phyloP scores from a whole-genome alignment of 2,113 vertebrate species.

The Odobenus rosmarus region DNA sequence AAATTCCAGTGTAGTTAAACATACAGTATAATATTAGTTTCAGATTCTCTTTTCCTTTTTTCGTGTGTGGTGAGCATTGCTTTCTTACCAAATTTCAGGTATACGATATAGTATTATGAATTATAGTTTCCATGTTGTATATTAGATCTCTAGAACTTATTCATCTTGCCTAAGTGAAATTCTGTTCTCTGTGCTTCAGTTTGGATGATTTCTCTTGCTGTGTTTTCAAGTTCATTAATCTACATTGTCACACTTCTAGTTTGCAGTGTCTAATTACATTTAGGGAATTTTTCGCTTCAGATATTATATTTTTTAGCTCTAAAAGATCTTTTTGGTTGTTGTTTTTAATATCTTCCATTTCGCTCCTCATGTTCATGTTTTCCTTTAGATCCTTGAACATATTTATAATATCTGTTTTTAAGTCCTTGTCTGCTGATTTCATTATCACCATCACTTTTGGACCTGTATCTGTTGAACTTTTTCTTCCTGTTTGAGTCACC shows the following conservation, averaged over 20 bases:
- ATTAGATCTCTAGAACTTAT: neutral
- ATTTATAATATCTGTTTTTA: neutral
- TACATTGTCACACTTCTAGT: neutral
- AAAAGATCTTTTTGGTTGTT: neutral
- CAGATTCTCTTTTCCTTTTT: neutral
- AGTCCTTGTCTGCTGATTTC: neutral
- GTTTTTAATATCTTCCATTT: conserved; percentile 4
- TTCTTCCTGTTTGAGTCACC: neutral
- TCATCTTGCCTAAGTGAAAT: neutral
- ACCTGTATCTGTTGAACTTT: neutral
- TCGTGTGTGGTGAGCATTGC: neutral
- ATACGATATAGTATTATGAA: neutral
- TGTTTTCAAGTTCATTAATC: neutral
- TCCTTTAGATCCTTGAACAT: neutral
- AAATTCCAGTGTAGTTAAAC: neutral
- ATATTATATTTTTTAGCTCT: neutral
- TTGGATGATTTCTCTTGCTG: neutral
- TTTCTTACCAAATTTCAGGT: conserved; percentile 10
- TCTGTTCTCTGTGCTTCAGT: conserved; percentile 10
- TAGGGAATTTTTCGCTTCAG: neutral
- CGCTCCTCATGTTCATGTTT: neutral
- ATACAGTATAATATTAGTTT: neutral
- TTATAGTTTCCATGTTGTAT: neutral
- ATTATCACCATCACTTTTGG: neutral
- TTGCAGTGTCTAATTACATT: neutral